Evolutionary conservation across 30 jellyfish, hydroid and myxozoan genomes (phyloP), one percentile per base, ranked within the genome.

Genomic region (Hydra vulgaris): DNA sequence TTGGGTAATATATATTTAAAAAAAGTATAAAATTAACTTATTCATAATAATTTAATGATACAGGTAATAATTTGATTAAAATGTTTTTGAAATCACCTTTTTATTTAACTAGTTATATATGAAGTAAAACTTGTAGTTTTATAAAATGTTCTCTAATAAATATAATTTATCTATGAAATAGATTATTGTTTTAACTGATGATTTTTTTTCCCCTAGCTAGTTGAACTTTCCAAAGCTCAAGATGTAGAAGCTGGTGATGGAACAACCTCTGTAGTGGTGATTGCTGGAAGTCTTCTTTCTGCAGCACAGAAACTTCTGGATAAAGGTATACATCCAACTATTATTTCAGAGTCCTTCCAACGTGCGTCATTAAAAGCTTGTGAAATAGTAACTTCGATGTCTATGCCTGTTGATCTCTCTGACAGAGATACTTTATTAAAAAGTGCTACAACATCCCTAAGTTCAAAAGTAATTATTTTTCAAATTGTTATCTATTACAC

Each of bases 211-310:
- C 78, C 75, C 12, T 73, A 91, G 98, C 89, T 93, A 66, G 96
- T 88, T 26, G 96, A 93, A 24, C 73, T 93, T 40, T 93, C 99
- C 23, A 87, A 93, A 77, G 96, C 99, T 19, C 99, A 93, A 83
- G 99, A 93, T 68, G 80, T 93, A 72, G 99, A 88, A 74, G 99
- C 99, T 8, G 99, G 99, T 7, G 99, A 93, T 79, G 99, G 99
- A 8, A 93, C 99, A 27, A 93, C 99, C 74, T 87, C 99, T 16
- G 99, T 93, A 15, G 99, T 93, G 22, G 96, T 93, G 17, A 84
- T 87, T 84, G 99, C 99, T 61, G 96, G 96, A 17, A 88, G 99
- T 74, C 84, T 93, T 23, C 88, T 93, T 61, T 55, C 80, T 74
- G 96, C 96, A 26, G 99, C 99, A 21, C 77, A 81, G 72, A 71